phyloP scores from a whole-genome alignment of 2,888 invertebrate species.

The Notodonta dromedarius region DNA sequence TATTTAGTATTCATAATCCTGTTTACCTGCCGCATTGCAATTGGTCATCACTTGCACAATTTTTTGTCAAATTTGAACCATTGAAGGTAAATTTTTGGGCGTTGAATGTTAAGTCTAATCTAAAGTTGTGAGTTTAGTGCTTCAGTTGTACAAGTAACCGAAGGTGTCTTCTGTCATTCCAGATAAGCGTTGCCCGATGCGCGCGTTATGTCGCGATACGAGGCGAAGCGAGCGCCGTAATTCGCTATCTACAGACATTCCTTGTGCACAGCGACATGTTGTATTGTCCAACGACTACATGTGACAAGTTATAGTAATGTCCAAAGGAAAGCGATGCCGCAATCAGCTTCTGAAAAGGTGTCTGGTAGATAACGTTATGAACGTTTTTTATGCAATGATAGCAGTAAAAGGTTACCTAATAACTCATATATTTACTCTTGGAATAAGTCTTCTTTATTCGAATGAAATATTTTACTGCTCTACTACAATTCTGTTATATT shows the following conservation, averaged over 20 bases:
- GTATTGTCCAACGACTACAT: neutral
- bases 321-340: neutral
- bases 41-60: too few species aligned
- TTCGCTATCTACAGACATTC: conserved; percentile 8
- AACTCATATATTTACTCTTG: too few species aligned
- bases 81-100: too few species aligned
- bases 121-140: neutral
- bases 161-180: conserved; percentile 24
- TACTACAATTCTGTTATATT: neutral
- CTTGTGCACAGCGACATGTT: neutral
- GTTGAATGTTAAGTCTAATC: too few species aligned
- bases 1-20: too few species aligned
- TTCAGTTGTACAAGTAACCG: conserved; percentile 21
- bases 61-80: too few species aligned
- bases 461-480: neutral
- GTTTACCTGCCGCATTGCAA: too few species aligned
- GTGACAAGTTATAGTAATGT: neutral
- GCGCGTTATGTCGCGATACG: conserved; percentile 21
- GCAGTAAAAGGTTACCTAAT: too few species aligned
- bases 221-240: conserved; percentile 1
- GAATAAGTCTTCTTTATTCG: too few species aligned
- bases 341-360: too few species aligned
- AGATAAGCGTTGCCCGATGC: conserved; percentile 27
- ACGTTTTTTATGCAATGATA: too few species aligned
- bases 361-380: too few species aligned